Conservation (phyloP, 2,113 vertebrate genomes). For the Oncorhynchus masou region DNA sequence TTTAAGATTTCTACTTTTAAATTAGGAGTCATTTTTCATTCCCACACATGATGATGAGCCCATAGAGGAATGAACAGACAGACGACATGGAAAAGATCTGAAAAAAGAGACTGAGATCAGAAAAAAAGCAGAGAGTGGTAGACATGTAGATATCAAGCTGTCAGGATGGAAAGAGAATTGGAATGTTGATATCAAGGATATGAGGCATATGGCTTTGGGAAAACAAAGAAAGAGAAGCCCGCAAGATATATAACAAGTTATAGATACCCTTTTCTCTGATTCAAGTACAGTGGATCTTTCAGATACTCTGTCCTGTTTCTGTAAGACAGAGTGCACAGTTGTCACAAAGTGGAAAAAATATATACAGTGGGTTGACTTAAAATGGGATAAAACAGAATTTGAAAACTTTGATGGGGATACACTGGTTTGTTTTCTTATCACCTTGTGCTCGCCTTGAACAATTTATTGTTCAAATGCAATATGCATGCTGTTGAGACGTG, state of each 20-base stretch:
- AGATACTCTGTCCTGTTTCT: slow-evolving; percentile 90
- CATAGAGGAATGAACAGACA: neutral
- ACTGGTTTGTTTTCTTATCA: neutral
- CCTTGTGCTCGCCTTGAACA: neutral
- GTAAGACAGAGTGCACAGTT: slow-evolving; percentile 48
- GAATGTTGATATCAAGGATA: neutral
- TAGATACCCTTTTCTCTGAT: slow-evolving; percentile 87
- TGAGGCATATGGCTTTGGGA: neutral
- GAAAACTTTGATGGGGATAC: neutral
- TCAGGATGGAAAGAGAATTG: neutral
- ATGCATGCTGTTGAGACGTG: neutral
- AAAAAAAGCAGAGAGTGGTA: neutral
- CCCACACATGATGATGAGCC: neutral
- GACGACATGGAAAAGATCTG: neutral
- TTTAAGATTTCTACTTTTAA: neutral
- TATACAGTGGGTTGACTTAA: neutral
- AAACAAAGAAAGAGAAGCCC: neutral
- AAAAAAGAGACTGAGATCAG: neutral
- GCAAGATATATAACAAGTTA: neutral
- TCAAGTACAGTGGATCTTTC: slow-evolving; percentile 87
- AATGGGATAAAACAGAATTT: neutral
- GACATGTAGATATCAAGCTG: neutral
- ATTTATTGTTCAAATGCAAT: neutral
- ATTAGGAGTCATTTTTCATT: neutral
- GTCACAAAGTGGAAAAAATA: slow-evolving; percentile 6